phyloP scores from a whole-genome alignment of 2,113 vertebrate genomes.

The Plotosus lineatus region DNA sequence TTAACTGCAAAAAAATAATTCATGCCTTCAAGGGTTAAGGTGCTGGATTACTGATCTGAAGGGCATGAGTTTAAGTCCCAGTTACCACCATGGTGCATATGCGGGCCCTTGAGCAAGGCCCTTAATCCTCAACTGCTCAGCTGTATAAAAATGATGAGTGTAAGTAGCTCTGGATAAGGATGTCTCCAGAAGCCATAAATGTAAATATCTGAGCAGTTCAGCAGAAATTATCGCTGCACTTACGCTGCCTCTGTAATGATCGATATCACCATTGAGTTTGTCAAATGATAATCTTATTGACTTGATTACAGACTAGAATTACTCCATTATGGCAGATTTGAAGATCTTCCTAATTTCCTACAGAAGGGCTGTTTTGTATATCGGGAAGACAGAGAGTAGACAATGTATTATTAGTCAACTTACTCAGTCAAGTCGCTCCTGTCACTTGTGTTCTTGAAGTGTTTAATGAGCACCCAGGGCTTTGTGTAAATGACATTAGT shows the following conservation, averaged over 20 bases:
- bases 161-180: too few relatives aligned
- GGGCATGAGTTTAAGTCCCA: too few relatives aligned
- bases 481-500: conserved; percentile 43
- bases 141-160: too few relatives aligned
- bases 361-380: background rate
- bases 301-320: conserved; percentile 21
- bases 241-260: conserved; percentile 15
- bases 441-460: background rate
- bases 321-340: background rate
- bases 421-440: background rate
- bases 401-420: background rate
- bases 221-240: conserved; percentile 29
- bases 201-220: too few relatives aligned
- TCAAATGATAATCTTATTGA: background rate
- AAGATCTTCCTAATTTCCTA: background rate
- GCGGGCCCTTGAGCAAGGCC: too few relatives aligned
- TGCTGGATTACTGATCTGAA: too few relatives aligned
- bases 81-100: too few relatives aligned
- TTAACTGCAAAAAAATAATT: too few relatives aligned
- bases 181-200: too few relatives aligned
- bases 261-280: background rate
- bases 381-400: background rate
- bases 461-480: conserved; percentile 36
- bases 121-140: too few relatives aligned
- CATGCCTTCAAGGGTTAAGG: too few relatives aligned